These are phyloP conservation scores for Malthinus seriepunctatus DNA, from an alignment of 2,888 invertebrate genomes.

Conservation along the genomic window DNA sequence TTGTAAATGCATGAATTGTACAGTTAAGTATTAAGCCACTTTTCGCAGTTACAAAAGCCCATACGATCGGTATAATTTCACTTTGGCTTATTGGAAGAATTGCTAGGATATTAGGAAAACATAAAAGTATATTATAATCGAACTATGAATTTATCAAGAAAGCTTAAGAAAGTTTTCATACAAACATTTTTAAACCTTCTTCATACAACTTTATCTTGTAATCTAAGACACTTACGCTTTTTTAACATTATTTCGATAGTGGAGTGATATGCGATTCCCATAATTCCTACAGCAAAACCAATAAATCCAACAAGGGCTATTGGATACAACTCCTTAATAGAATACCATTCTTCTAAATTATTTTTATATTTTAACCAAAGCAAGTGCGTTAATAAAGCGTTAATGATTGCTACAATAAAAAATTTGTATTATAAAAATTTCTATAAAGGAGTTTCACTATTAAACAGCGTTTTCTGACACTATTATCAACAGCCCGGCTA, in stretches of 20 bases:
- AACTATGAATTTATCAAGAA: background rate
- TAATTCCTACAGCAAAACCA: constrained; percentile 56
- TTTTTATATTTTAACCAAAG: constrained; percentile 37
- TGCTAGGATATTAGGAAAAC: constrained; percentile 51
- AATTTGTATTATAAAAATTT: constrained; percentile 3
- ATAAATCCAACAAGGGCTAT: constrained; percentile 58
- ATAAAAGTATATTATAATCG: background rate
- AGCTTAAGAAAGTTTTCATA: no score
- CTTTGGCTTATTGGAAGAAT: constrained; percentile 56
- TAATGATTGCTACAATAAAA: constrained; percentile 35
- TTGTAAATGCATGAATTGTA: constrained; percentile 6
- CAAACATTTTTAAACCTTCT: no score
- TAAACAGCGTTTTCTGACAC: background rate
- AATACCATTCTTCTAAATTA: constrained; percentile 57
- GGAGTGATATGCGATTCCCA: constrained; percentile 56
- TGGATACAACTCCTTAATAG: constrained; percentile 55
- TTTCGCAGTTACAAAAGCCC: constrained; percentile 61
- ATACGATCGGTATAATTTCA: constrained; percentile 56
- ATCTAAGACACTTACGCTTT: constrained; percentile 33
- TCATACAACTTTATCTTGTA: no score
- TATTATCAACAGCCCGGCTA: constrained; percentile 39
- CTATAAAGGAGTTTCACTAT: no score
- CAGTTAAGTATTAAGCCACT: constrained; percentile 58
- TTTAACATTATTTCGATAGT: constrained; percentile 34
- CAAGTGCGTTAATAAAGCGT: constrained; percentile 36